Conservation (phyloP, 2,797 vertebrate genomes). For the Lophotriccus pileatus region DNA sequence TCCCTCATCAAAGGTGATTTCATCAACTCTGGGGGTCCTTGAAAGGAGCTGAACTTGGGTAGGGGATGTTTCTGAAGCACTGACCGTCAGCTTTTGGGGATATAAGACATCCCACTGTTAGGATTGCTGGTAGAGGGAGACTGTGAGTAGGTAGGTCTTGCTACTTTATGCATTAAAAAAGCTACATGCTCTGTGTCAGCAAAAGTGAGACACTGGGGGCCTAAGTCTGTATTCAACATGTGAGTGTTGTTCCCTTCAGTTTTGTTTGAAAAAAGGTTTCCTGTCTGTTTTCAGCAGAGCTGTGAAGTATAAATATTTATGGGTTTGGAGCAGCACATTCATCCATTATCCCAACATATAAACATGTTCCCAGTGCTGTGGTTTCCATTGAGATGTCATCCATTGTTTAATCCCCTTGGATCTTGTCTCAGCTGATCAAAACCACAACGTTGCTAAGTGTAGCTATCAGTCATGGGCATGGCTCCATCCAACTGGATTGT, state of each 20-base stretch:
- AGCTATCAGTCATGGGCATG: slow-evolving; percentile 36
- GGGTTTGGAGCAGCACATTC: slow-evolving; percentile 23
- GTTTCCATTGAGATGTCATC: slow-evolving; percentile 64
- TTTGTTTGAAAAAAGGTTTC: slow-evolving; percentile 44
- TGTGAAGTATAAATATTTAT: slow-evolving; percentile 67
- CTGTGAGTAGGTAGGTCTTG: neutral
- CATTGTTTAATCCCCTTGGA: slow-evolving; percentile 44
- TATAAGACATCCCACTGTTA: neutral
- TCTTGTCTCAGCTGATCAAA: slow-evolving; percentile 51
- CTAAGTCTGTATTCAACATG: neutral
- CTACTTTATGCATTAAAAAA: neutral
- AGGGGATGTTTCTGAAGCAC: neutral
- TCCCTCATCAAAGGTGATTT: neutral
- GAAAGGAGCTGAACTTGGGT: neutral
- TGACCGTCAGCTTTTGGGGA: neutral
- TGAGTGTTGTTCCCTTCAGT: neutral
- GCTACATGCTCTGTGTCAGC: neutral
- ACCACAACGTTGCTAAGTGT: slow-evolving; percentile 20
- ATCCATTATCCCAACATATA: slow-evolving; percentile 53
- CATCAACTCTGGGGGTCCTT: neutral
- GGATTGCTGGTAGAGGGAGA: neutral
- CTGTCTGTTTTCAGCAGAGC: slow-evolving; percentile 50
- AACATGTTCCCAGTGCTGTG: neutral
- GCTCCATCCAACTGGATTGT: slow-evolving; percentile 22
- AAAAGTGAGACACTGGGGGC: neutral